A percentile compares a stretch with the other conserved stretches of the same genome.
These are phyloP conservation scores for Reticulitermes speratus DNA, from an alignment of 1,140 invertebrate species.

Conservation along the genomic window DNA sequence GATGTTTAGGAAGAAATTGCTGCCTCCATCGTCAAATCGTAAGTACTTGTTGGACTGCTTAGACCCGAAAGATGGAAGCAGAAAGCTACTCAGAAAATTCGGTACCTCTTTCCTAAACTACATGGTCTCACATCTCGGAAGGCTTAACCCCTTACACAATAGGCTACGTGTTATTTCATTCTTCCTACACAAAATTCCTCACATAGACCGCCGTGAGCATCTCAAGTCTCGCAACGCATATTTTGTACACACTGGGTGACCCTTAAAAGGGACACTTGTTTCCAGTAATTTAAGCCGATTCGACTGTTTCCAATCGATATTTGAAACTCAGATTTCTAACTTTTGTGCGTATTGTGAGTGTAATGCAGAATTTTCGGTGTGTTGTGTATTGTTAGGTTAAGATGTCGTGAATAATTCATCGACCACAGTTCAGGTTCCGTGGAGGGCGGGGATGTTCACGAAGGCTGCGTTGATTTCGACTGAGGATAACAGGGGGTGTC, in stretches of 20 bases:
- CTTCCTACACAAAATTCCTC: no score
- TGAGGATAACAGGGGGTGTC: background rate
- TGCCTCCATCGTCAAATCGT: no score
- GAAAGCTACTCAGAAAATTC: no score
- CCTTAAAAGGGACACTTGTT: background rate
- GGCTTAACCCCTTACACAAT: no score
- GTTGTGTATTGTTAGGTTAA: background rate
- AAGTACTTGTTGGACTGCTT: no score
- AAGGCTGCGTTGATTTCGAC: background rate
- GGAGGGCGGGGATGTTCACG: background rate
- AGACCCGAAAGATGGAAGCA: no score
- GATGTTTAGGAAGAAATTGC: no score
- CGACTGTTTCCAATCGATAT: background rate
- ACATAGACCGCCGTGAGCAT: no score
- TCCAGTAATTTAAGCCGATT: background rate
- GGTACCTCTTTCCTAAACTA: no score
- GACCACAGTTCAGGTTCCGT: slow-evolving; percentile 1
- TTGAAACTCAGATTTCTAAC: background rate
- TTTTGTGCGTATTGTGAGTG: background rate
- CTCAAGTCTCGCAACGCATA: background rate
- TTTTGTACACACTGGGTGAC: background rate
- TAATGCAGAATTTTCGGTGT: background rate
- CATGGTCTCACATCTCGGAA: no score
- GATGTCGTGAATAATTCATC: background rate
- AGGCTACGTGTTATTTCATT: no score